A percentile compares a stretch with the other conserved stretches of the same genome.
Conservation (phyloP, 2,888 invertebrate species). For the Cataglyphis rosenhaueri region DNA sequence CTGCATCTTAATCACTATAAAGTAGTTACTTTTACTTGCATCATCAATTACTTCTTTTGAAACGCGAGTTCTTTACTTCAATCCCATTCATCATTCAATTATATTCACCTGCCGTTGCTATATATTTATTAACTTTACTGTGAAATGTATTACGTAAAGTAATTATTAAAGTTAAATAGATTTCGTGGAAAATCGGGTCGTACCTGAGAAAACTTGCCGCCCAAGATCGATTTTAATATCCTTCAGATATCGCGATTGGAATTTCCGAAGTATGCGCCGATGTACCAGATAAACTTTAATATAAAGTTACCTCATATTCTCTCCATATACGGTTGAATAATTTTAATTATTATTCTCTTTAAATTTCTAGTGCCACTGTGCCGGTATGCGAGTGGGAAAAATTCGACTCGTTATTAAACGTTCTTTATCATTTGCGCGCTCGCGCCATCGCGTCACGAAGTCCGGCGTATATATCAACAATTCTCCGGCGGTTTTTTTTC, state of each 20-base stretch:
- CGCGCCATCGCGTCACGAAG: background rate
- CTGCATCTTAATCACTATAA: conserved; percentile 6
- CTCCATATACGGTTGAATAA: conserved; percentile 57
- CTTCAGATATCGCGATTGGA: conserved; percentile 63
- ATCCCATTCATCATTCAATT: conserved; percentile 50
- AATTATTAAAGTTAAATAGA: conserved; percentile 70
- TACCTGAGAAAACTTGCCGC: conserved; percentile 65
- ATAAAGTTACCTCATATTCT: conserved; percentile 63
- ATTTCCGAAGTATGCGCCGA: conserved; percentile 57
- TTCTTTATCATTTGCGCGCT: conserved; percentile 29
- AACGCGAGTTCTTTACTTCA: conserved; percentile 33
- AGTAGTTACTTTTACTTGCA: conserved; percentile 31
- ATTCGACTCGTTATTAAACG: conserved; percentile 56
- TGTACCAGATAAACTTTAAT: conserved; percentile 65
- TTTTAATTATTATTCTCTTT: conserved; percentile 57
- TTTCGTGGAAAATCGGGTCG: conserved; percentile 54
- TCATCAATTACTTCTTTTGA: conserved; percentile 40
- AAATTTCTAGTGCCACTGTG: background rate
- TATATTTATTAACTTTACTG: conserved; percentile 40
- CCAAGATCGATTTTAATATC: conserved; percentile 71
- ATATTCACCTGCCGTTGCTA: conserved; percentile 41
- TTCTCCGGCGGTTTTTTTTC: conserved; percentile 49
- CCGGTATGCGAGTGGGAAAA: background rate
- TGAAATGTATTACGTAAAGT: conserved; percentile 59
- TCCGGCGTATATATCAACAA: conserved; percentile 52